Evolutionary conservation across 2,797 vertebrate species (phyloP), one percentile per base, ranked within the genome.

Genomic region (Paratrypauchen microcephalus): DNA sequence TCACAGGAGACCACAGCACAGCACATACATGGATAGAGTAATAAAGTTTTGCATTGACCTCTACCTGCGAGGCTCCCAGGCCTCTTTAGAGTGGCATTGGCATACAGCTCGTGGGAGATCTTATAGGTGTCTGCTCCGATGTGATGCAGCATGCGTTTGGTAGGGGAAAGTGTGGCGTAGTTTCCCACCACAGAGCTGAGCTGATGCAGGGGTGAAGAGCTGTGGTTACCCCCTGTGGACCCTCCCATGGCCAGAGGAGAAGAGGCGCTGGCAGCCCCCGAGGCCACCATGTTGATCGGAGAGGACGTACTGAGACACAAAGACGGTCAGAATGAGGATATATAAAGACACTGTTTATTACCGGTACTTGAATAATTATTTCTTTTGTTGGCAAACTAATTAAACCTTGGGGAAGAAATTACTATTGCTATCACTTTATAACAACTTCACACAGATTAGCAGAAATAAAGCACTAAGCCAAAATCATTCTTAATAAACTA

Each of bases 121-220:
- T 99, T 99, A 93, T 96, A 97, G 83, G 91, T 93, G 78, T 98
- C 96, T 3, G 93, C 88, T 67, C 90, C 89, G 1, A 90, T 87
- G 85, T 92, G 90, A 90, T 98, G 97, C 77, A 96, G 93, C 93
- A 98, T 94, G 79, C 97, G 95, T 90, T 99, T 99, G 88, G 95
- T 96, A 78, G 97, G 97, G 36, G 97, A 98, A 84, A 99, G 93
- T 23, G 97, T 98, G 87, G 97, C 97, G 79, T 99, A 99, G 91
- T 95, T 96, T 87, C 96, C 97, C 84, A 98, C 95, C 26, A 86
- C 93, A 19, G 96, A 95, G 93, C 96, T 97, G 83, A 98, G 93
- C 93, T 97, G 96, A 91, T 97, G 97, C 72, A 97, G 91, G 72
- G 96, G 97, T 28, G 96, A 97, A 24, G 95, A 96, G 82, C 87